phyloP scores from a whole-genome alignment of 2,888 invertebrate species.

The Gymnocheta viridis region DNA sequence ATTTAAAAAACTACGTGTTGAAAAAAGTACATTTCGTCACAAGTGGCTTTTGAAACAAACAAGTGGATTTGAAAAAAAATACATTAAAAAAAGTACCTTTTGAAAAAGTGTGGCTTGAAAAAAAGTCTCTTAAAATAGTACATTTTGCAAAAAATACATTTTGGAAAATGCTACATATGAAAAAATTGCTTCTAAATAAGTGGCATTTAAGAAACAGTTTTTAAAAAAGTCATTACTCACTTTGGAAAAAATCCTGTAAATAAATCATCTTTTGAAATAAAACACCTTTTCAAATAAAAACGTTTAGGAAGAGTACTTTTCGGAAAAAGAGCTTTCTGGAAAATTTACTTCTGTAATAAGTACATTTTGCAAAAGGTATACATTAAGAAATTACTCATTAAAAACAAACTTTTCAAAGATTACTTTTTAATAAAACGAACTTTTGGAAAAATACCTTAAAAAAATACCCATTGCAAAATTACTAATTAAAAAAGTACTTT shows the following conservation, averaged over 20 bases:
- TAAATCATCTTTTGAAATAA: too few relatives aligned
- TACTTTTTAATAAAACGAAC: neutral
- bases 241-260: too few relatives aligned
- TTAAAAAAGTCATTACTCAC: too few relatives aligned
- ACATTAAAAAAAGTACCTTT: neutral
- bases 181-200: neutral
- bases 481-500: neutral
- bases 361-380: neutral
- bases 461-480: too few relatives aligned
- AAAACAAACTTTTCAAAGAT: neutral
- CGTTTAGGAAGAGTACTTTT: neutral
- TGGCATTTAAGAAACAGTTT: too few relatives aligned
- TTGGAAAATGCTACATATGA: neutral
- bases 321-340: neutral
- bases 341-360: neutral
- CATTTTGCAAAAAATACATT: neutral
- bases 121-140: neutral
- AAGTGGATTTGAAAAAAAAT: neutral
- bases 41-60: neutral
- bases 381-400: neutral
- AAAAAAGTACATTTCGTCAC: neutral
- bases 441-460: neutral
- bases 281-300: neutral
- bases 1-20: neutral
- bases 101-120: too few relatives aligned